Evolutionary conservation across 1,140 invertebrate species (phyloP).

Genomic region (Cydia splendana): DNA sequence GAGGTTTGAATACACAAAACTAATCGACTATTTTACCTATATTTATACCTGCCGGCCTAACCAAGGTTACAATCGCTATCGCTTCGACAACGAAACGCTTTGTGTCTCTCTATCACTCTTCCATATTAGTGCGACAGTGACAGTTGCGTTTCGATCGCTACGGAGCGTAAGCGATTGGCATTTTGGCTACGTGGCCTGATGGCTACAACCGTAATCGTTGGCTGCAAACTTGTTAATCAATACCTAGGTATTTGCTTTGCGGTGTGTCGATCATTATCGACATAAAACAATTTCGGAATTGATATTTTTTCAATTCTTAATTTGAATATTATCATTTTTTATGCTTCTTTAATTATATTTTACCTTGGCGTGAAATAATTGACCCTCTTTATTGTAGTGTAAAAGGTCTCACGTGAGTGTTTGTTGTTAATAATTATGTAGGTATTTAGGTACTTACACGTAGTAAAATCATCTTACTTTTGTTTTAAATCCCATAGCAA

Average conservation of each 20-base stretch:
- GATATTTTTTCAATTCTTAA: slow-evolving; percentile 12
- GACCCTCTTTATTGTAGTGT: not conserved
- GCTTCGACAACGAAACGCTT: no score
- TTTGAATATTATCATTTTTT: not conserved
- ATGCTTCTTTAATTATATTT: not conserved
- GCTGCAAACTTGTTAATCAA: not conserved
- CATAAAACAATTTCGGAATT: slow-evolving; percentile 15
- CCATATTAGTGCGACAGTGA: no score
- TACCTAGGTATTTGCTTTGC: not conserved
- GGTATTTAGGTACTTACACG: not conserved
- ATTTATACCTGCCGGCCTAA: no score
- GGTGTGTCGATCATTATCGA: slow-evolving; percentile 8
- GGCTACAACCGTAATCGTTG: not conserved
- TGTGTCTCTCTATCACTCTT: no score
- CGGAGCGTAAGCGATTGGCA: no score
- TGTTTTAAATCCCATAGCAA: not conserved
- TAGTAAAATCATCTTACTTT: not conserved
- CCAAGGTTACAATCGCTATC: no score
- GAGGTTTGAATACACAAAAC: not conserved
- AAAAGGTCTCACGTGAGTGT: not conserved
- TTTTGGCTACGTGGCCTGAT: no score
- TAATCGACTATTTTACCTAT: not conserved
- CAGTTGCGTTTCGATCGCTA: no score
- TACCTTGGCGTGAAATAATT: slow-evolving; percentile 19
- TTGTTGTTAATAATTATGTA: not conserved